Conservation (phyloP, 2,888 invertebrate species). For the Melitaea athalia region DNA sequence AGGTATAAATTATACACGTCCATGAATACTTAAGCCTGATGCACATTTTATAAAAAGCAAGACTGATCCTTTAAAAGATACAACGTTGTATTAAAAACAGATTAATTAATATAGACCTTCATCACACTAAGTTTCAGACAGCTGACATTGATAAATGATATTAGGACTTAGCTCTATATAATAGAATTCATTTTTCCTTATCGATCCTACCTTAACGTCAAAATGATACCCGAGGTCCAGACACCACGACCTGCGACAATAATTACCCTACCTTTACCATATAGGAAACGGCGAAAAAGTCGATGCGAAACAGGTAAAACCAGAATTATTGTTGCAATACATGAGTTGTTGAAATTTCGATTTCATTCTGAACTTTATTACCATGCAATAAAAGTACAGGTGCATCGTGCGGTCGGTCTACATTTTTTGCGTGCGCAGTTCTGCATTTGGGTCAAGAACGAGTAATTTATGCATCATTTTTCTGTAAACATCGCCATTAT, state of each 20-base stretch:
- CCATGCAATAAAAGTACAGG: constrained; percentile 4
- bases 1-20: constrained; percentile 1
- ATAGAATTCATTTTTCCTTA: constrained; percentile 18
- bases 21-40: constrained; percentile 2
- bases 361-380: constrained; percentile 14
- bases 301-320: constrained; percentile 29
- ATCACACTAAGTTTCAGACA: constrained; percentile 15
- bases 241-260: constrained; percentile 40
- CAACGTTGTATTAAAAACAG: constrained; percentile 20
- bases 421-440: constrained; percentile 32
- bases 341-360: not conserved
- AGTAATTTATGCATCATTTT: constrained; percentile 57
- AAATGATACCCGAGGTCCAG: constrained; percentile 22
- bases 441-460: constrained; percentile 57
- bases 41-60: constrained; percentile 15
- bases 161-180: not conserved
- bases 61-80: constrained; percentile 13
- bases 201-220: constrained; percentile 5
- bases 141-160: not conserved
- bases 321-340: constrained; percentile 16
- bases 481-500: constrained; percentile 51
- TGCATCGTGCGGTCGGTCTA: constrained; percentile 18
- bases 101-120: constrained; percentile 26
- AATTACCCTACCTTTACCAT: constrained; percentile 32
- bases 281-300: constrained; percentile 32